Conservation (phyloP, 2,113 vertebrate genomes). For the Polyodon spathula region DNA sequence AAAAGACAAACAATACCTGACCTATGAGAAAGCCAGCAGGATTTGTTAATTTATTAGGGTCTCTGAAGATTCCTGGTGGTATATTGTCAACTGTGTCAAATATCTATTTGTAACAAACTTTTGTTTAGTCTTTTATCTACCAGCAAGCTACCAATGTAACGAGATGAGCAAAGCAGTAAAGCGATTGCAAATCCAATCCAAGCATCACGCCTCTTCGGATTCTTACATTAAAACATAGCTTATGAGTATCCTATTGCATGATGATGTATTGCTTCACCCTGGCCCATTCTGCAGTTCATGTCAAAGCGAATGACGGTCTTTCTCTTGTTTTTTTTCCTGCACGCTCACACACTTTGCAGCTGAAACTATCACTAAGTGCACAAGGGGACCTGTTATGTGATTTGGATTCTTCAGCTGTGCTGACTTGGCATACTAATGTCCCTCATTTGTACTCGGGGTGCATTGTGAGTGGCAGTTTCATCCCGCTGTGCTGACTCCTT, state of each 20-base stretch:
- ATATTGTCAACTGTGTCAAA: not conserved
- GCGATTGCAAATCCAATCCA: not conserved
- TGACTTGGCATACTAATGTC: constrained; percentile 32
- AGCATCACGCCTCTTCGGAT: not conserved
- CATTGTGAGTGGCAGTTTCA: constrained; percentile 46
- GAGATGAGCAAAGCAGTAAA: constrained; percentile 1
- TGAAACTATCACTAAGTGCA: not conserved
- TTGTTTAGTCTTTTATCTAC: not conserved
- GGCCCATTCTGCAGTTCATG: no score
- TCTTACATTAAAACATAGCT: constrained; percentile 2
- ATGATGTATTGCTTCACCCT: no score
- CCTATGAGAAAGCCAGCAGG: not conserved
- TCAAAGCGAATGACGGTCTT: no score
- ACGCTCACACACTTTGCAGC: not conserved
- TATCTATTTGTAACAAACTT: not conserved
- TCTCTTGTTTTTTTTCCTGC: not conserved
- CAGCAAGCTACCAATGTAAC: not conserved
- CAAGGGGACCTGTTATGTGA: not conserved
- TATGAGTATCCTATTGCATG: not conserved
- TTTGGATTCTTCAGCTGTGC: constrained; percentile 1
- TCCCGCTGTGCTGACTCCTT: constrained; percentile 36
- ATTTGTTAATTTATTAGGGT: not conserved
- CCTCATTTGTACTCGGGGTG: constrained; percentile 42
- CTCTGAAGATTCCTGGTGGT: not conserved
- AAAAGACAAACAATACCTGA: no score